Conservation (phyloP, 2,888 invertebrate genomes). For the Sericinus montela region DNA sequence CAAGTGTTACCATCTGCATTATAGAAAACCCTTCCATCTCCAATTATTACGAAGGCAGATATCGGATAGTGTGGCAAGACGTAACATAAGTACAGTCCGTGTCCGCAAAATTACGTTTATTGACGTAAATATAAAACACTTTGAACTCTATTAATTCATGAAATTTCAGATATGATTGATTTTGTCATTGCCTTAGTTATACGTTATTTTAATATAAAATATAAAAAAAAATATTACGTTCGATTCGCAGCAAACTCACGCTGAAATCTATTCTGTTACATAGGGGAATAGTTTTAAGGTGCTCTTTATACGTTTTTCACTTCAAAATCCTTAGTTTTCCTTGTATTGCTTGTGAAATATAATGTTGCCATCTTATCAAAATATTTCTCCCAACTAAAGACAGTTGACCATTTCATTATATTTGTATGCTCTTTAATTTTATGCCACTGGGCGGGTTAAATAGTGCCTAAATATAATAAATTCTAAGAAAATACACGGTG, state of each 20-base stretch:
- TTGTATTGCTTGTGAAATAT: neutral
- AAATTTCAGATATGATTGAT: neutral
- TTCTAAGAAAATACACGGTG: no score
- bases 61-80: neutral
- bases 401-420: conserved; percentile 4
- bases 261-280: neutral
- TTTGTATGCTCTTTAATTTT: neutral
- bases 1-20: no score
- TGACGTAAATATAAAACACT: neutral
- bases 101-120: neutral
- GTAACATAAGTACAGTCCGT: conserved; percentile 2
- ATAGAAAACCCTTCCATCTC: no score
- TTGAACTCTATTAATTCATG: neutral
- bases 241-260: neutral
- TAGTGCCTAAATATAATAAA: no score
- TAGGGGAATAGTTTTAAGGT: conserved; percentile 2
- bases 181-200: neutral
- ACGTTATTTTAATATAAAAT: neutral
- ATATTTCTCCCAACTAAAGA: conserved; percentile 7
- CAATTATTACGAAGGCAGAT: no score
- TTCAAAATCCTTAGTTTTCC: conserved; percentile 3
- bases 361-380: neutral
- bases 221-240: neutral
- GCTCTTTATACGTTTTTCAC: conserved; percentile 1
- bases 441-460: neutral